Conservation (phyloP, 35 echinoderm and acorn worm genomes). For the Heliocidaris tuberculata region DNA sequence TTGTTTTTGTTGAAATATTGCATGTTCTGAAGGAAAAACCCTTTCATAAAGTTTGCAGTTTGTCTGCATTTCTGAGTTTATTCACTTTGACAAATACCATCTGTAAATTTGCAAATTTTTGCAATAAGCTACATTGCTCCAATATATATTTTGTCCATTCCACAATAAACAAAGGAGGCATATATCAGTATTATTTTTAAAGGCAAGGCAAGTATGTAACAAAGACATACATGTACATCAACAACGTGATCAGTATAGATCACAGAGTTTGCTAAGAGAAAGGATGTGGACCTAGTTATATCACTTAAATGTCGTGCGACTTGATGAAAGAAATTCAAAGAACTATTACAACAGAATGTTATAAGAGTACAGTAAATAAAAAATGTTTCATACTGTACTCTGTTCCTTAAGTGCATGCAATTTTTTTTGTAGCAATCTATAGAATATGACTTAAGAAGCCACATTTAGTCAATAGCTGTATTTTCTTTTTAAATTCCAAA, state of each 20-base stretch:
- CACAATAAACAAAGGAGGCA: background rate
- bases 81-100: background rate
- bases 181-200: background rate
- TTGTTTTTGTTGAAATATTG: background rate
- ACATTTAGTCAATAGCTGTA: background rate
- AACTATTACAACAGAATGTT: too few relatives aligned
- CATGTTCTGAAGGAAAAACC: background rate
- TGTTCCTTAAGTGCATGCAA: too few relatives aligned
- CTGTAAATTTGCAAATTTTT: background rate
- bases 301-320: too few relatives aligned
- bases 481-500: background rate
- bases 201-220: too few relatives aligned
- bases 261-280: too few relatives aligned
- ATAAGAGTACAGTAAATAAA: too few relatives aligned
- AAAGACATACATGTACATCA: too few relatives aligned
- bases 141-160: background rate
- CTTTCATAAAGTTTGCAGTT: background rate
- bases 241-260: too few relatives aligned
- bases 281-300: too few relatives aligned
- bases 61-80: background rate
- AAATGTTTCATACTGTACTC: too few relatives aligned
- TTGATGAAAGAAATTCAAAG: too few relatives aligned
- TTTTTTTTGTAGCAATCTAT: too few relatives aligned
- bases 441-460: background rate
- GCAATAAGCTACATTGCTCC: background rate